A percentile compares a stretch with the other conserved stretches of the same genome.
These are phyloP conservation scores for Agelastica alni DNA, from an alignment of 2,888 invertebrate species.

Conservation along the genomic window DNA sequence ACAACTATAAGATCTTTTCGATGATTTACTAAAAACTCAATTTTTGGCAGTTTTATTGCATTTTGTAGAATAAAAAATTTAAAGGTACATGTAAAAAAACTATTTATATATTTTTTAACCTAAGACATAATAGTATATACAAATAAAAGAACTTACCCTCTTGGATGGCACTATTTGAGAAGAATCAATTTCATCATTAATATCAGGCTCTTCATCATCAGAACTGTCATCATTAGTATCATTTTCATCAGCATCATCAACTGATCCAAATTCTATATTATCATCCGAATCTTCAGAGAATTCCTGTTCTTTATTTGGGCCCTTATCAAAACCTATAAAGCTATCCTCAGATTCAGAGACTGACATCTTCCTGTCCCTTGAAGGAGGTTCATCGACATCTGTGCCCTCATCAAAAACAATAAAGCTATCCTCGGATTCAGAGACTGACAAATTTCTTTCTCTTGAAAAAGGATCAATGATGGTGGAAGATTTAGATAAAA, in stretches of 20 bases:
- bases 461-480: background rate
- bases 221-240: slow-evolving; percentile 12
- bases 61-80: too few relatives aligned
- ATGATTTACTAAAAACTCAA: too few relatives aligned
- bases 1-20: too few relatives aligned
- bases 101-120: too few relatives aligned
- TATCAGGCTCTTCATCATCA: slow-evolving; percentile 1
- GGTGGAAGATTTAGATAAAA: slow-evolving; percentile 20
- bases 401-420: slow-evolving; percentile 59
- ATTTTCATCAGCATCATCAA: slow-evolving; percentile 12
- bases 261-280: slow-evolving; percentile 23
- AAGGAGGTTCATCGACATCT: slow-evolving; percentile 11
- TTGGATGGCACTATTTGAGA: slow-evolving; percentile 32
- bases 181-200: slow-evolving; percentile 31
- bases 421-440: slow-evolving; percentile 60
- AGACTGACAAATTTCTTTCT: slow-evolving; percentile 27
- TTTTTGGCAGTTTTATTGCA: too few relatives aligned
- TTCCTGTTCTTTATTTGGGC: slow-evolving; percentile 34
- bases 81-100: too few relatives aligned
- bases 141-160: slow-evolving; percentile 35
- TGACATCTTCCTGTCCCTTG: too few relatives aligned
- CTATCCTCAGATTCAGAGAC: slow-evolving; percentile 62
- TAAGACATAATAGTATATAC: too few relatives aligned
- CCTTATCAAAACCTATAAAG: slow-evolving; percentile 61
- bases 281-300: slow-evolving; percentile 29